Evolutionary conservation across 2,888 invertebrate species (phyloP), one percentile per base, ranked within the genome.

Genomic region (Eulithis testata): DNA sequence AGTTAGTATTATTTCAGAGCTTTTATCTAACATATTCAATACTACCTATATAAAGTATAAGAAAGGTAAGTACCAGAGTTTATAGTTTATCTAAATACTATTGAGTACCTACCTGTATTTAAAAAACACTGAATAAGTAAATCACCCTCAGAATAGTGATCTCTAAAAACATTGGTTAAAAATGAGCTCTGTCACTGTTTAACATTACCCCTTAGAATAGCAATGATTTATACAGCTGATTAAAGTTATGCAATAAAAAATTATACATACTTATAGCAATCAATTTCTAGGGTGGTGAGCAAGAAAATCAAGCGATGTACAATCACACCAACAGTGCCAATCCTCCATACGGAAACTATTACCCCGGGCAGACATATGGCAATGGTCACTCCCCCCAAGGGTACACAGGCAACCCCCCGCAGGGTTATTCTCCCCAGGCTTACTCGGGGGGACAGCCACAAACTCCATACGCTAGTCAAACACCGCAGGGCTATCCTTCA

Each of bases 341-440:
- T 77, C 73, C 91, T 12, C 76, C 86, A 31, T 93, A 90, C 75
- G 89, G 91, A 36, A 91, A 90, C 74, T 93, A 92, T 70, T 93
- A 93, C 70, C 91, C 91, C 80, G 91, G 93, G 1, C 92, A 92
- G 74, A 74, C 83, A 47, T 93, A 91, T 80, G 93, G 91, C 36
- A 91, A 91, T 80, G 93, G 92, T 11, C 93, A 91, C 73, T 88
- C 92, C 0, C 93, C 92, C 7, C 92, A 93, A 75, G 87, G 85
- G 9, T 93, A 89, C 80, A 90, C 85, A 6, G 79, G 88, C 40
- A 90, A 85, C 58, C 75, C 86, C 3, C 88, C 93, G 12, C 90
- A 92, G 73, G 90, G 90, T 2, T 93, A 89, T 73, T 82, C 90
- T 1, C 91, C 92, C 11, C 91, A 91, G 73, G 87, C 74, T 59